These are phyloP conservation scores for Rapana venosa DNA, from an alignment of 2,888 invertebrate genomes.

Conservation along the genomic window DNA sequence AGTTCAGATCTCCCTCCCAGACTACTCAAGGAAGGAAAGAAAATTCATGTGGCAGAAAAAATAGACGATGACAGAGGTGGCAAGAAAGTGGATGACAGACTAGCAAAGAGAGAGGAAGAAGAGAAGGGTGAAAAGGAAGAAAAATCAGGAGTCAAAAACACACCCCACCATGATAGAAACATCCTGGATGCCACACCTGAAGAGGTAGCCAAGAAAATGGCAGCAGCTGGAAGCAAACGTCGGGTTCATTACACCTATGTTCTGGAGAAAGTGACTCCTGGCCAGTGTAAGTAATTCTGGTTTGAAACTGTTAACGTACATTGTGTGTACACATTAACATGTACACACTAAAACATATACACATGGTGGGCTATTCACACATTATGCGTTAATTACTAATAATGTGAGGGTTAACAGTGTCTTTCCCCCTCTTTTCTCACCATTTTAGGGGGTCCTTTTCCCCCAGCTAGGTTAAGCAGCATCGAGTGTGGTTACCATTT, in stretches of 20 bases:
- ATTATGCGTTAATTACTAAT: too few species aligned
- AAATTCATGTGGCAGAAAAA: not conserved
- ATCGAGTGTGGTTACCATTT: too few species aligned
- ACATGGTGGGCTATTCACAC: too few species aligned
- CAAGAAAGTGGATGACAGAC: slow-evolving; percentile 37
- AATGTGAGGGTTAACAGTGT: too few species aligned
- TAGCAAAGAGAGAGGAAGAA: slow-evolving; percentile 2
- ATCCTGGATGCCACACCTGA: slow-evolving; percentile 40
- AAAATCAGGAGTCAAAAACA: slow-evolving; percentile 33
- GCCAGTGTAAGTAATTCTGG: slow-evolving; percentile 47
- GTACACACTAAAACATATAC: too few species aligned
- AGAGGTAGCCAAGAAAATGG: slow-evolving; percentile 43
- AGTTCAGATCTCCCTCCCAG: slow-evolving; percentile 38
- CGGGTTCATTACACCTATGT: slow-evolving; percentile 52
- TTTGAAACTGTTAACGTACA: too few species aligned
- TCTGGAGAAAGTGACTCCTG: slow-evolving; percentile 48
- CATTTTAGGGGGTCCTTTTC: too few species aligned
- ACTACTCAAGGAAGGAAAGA: slow-evolving; percentile 31
- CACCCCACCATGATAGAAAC: slow-evolving; percentile 42
- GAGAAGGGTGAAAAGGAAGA: slow-evolving; percentile 35
- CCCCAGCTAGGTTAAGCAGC: too few species aligned
- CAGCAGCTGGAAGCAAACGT: slow-evolving; percentile 37
- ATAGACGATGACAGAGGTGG: slow-evolving; percentile 35
- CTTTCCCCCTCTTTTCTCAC: too few species aligned
- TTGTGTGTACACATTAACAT: too few species aligned